Base-by-base conservation (phyloP, 37 sponge, comb jelly and placozoan genomes). In the Chondrilla cf. caribensis region DNA sequence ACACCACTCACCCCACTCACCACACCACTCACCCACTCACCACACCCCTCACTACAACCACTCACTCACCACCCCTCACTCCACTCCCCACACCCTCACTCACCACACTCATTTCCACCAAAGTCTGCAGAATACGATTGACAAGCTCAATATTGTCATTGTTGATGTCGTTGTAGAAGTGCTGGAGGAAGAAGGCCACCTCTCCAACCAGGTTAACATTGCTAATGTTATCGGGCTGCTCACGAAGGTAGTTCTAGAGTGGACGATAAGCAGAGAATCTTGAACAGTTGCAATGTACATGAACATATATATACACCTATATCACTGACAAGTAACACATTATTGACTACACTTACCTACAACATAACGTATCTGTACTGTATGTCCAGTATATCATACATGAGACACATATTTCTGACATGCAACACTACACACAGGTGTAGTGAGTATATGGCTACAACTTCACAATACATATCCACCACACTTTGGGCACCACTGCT, bases 211-310 rank as follows among this genome's bases (percentile, higher is more conserved):
- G 72, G 39, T 91, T 91, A 40, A 91, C 38, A 43, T 78, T 86
- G 37, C 35, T 77, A 32, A 91, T 88, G 75, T 88, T 91, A 58
- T 91, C 92, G 0, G 88, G 92, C 79, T 91, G 92, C 67, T 81
- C 88, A 35, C 92, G 81, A 24, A 91, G 82, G 43, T 87, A 87
- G 65, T 87, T 65, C 71, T 90, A 25, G 3, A 73, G 5, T n/a
- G n/a, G n/a, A n/a, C n/a, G n/a, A n/a, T n/a, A n/a, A n/a, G n/a
- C n/a, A n/a, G n/a, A n/a, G n/a, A n/a, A n/a, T n/a, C n/a, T n/a
- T n/a, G n/a, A n/a, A n/a, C n/a, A n/a, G n/a, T n/a, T n/a, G n/a
- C 11, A 54, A 54, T 54, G 57, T 54, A 54, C 57, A 54, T 18
- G 15, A 54, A 17, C 57, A 54, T 18, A 18, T 54, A 17, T 17